phyloP scores from a whole-genome alignment of 2,888 invertebrate species.

The Cephus pulcher region DNA sequence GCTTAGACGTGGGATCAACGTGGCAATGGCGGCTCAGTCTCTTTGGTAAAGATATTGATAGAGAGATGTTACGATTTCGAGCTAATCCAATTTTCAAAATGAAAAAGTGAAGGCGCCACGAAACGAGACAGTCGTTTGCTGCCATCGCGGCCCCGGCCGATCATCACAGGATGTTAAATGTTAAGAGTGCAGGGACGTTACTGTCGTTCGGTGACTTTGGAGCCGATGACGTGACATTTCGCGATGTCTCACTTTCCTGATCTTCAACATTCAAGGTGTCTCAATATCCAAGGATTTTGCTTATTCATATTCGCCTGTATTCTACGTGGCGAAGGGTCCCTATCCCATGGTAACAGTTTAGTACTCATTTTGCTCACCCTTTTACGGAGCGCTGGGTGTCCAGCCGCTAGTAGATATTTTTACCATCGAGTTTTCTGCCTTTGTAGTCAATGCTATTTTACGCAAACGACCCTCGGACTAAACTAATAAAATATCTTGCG shows the following conservation, averaged over 20 bases:
- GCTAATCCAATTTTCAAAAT: neutral
- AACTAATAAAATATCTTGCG: neutral
- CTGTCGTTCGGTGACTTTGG: neutral
- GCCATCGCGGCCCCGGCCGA: neutral
- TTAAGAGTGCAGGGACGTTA: conserved; percentile 16
- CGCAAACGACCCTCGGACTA: neutral
- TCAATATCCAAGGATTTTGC: neutral
- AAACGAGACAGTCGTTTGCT: neutral
- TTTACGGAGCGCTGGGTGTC: neutral
- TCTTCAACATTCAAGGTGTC: neutral
- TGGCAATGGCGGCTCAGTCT: neutral
- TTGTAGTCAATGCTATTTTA: neutral
- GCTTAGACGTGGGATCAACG: neutral
- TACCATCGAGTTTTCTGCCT: neutral
- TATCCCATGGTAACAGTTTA: neutral
- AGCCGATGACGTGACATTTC: neutral
- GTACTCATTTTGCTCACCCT: neutral
- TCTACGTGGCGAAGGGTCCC: neutral
- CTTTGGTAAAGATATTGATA: neutral
- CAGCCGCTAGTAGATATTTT: neutral
- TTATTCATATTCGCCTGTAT: neutral
- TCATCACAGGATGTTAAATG: conserved; percentile 16
- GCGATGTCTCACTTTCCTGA: neutral
- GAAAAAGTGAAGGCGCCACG: neutral
- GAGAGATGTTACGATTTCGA: neutral